Evolutionary conservation across 2,113 vertebrate genomes (phyloP), one percentile per base, ranked within the genome.

Genomic region (Oncorhynchus masou): DNA sequence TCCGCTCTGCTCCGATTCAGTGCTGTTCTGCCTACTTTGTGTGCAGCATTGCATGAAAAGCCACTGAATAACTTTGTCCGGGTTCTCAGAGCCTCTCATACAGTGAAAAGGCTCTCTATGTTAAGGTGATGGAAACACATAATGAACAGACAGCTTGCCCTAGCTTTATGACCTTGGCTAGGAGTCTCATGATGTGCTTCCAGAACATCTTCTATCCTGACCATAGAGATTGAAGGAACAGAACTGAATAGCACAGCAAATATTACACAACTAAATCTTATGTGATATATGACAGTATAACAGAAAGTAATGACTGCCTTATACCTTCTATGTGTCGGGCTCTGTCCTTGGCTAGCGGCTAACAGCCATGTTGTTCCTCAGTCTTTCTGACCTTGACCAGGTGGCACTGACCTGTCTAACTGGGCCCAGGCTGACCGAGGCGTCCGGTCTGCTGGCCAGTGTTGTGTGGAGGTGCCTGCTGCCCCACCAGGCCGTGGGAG

Each of bases 1-100:
- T 82, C 79, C 1, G n/a, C 59, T 62, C n/a, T 22, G 59, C 59
- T 62, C 5, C 9, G 59, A 62, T 22, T 62, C 59, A 62, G n/a
- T 62, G 59, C 59, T 80, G 82, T 81, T 88, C 78, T 76, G 88
- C 87, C 83, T 85, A 81, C 84, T 90, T 87, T 85, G 84, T 86
- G 88, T 86, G 87, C 87, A 87, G 88, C 84, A 73, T 80, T 75
- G 86, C 88, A 84, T 86, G 85, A 89, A 87, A 88, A 86, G 80
- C 81, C 84, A 68, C 80, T 69, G 68, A 80, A 86, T 86, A 87
- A 88, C 80, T 82, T 74, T 74, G 7, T 75, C 82, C 75, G 76
- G 48, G n/a, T 74, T 79, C 84, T 86, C 85, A 82, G 80, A 79
- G 86, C 83, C 82, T 71, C 15, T 51, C 74, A 45, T 11, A 66